Conservation (phyloP, 30 jellyfish, hydroid and myxozoan genomes). For the Calvadosia cruxmelitensis region DNA sequence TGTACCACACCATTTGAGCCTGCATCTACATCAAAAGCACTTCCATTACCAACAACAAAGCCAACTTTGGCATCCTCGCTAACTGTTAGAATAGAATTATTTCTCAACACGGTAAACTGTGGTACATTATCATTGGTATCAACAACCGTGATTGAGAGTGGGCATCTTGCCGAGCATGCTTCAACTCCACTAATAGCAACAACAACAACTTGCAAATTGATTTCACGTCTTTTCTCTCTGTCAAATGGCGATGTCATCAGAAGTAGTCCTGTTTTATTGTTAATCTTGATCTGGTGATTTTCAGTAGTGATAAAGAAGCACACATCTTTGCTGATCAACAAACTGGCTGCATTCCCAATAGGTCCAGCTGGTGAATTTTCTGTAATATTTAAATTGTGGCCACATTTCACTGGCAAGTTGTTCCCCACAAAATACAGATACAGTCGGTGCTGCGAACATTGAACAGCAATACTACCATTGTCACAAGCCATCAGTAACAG, state of each 20-base stretch:
- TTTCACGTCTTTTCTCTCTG: neutral
- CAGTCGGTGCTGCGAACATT: neutral
- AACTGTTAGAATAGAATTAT: neutral
- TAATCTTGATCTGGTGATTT: too few relatives aligned
- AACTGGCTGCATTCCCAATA: too few relatives aligned
- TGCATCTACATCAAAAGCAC: constrained; percentile 1
- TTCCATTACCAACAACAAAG: neutral
- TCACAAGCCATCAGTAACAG: neutral
- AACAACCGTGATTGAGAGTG: neutral
- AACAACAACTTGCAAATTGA: neutral
- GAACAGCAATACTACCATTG: neutral
- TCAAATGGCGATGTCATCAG: neutral
- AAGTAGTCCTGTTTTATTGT: neutral
- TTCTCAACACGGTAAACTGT: neutral
- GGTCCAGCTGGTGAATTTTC: too few relatives aligned
- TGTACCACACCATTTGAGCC: neutral
- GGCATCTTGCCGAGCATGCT: neutral
- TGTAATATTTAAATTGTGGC: too few relatives aligned
- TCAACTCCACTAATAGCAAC: neutral
- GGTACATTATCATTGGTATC: constrained; percentile 26
- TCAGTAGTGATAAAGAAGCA: neutral
- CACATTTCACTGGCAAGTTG: neutral
- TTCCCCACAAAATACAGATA: neutral
- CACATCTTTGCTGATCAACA: too few relatives aligned
- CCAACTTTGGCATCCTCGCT: neutral